Percentiles rank a stretch among this genome's conserved stretches.
Conservation (phyloP, 1,140 invertebrate genomes). For the Scaptomyza montana region DNA sequence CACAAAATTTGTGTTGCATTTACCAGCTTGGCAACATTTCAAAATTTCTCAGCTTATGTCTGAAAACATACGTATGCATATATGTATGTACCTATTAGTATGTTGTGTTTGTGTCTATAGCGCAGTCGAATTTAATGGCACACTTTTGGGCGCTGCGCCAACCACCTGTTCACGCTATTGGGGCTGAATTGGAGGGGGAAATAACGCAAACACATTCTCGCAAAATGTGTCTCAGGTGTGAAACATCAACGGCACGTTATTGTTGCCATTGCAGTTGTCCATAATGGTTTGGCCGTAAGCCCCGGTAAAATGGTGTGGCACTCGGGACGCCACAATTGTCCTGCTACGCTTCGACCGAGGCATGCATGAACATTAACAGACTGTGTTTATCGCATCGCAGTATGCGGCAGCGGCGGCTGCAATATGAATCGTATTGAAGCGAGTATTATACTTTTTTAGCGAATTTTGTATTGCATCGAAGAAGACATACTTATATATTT, state of each 20-base stretch:
- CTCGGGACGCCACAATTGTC: slow-evolving; percentile 60
- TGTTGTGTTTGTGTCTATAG: slow-evolving; percentile 17
- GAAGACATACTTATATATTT: neutral
- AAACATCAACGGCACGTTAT: slow-evolving; percentile 77
- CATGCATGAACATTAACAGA: slow-evolving; percentile 67
- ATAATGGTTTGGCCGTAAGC: slow-evolving; percentile 74
- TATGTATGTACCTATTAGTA: slow-evolving; percentile 10
- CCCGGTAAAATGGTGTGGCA: slow-evolving; percentile 32
- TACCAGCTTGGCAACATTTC: slow-evolving; percentile 62
- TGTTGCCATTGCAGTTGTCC: slow-evolving; percentile 77
- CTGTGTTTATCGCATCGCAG: slow-evolving; percentile 58
- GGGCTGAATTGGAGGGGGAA: neutral
- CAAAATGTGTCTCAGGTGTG: slow-evolving; percentile 71
- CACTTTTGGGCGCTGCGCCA: slow-evolving; percentile 68
- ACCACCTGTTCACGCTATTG: slow-evolving; percentile 59
- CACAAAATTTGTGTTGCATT: slow-evolving; percentile 74
- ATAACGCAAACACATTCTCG: slow-evolving; percentile 6
- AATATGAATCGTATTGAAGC: neutral
- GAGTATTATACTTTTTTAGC: no score
- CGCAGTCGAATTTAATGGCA: slow-evolving; percentile 61
- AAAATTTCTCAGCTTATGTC: slow-evolving; percentile 15
- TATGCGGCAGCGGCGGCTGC: slow-evolving; percentile 32
- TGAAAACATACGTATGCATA: slow-evolving; percentile 12
- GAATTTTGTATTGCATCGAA: no score
- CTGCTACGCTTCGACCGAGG: slow-evolving; percentile 28